Evolutionary conservation across 2,888 invertebrate genomes (phyloP), one percentile per base, ranked within the genome.

Genomic region (Philopedon plagiatum): DNA sequence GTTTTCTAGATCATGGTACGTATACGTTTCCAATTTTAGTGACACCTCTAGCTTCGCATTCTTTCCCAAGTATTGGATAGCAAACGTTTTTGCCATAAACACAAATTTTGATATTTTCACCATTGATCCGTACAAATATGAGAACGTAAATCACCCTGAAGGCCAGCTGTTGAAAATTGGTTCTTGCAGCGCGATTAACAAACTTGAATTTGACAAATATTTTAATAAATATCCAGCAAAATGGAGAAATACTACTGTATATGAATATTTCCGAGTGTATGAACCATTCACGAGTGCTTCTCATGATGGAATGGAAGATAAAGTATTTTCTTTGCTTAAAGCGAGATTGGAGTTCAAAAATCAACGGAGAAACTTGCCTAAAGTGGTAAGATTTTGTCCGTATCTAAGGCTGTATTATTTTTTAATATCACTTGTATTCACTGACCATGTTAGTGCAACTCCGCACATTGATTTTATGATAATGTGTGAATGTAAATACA

Each of bases 191-290:
- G 23, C 2, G 8, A 49, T 49, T 11, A 2, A 18, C 4, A 19
- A 57, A 3, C 13, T 18, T 4, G 9, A 5, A 5, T 57, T 57
- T 18, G 7, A 34, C n/a, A 57, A 18, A 9, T 29, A 23, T 9
- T 9, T 18, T 13, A 18, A 57, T 37, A 34, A 57, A 29, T 57
- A 15, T 57, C 57, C 57, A 19, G 37, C 18, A 34, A 57, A 57
- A 11, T 57, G 57, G 57, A 57, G 57, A 19, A 57, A 57, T 34
- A 57, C 57, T 9, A 57, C 57, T 18, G 32, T 57, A 0, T 5
- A 8, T 15, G 57, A 57, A 34, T 34, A 57, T 34, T 57, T 57
- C 1, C 9, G 57, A 57, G 5, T 34, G 34, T 18, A 18, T 5
- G 19, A 15, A 19, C 57, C 57, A 13, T 29, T 56, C 19, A 19